Evolutionary conservation across 2,113 vertebrate genomes (phyloP), one percentile per base, ranked within the genome.

Genomic region (Campylorhamphus procurvoides): DNA sequence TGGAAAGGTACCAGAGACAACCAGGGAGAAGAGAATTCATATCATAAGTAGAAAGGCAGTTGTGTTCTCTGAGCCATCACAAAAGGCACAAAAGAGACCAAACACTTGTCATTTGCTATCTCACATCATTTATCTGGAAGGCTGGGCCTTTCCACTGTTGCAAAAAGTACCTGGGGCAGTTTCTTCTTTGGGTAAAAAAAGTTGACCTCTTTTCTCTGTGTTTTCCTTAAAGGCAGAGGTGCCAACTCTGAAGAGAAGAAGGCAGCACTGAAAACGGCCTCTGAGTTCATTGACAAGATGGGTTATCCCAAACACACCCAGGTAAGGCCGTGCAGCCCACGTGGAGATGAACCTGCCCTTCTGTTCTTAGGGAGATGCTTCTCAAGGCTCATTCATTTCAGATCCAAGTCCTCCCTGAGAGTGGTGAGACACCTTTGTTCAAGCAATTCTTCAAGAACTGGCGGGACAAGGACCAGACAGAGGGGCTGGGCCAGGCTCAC

Each of bases 361-460:
- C 23, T 56, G 18, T 78, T 72, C 42, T 46, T 18, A 18, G 22
- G n/a, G n/a, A 62, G 19, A 4, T 44, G 52, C 18, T 85, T 75
- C 66, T 72, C 59, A 87, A 49, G 8, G 35, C 18, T 59, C 58
- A 3, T 37, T 80, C 40, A 2, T 93, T 94, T 59, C 96, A 98
- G 98, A 42, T 99, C 79, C 98, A 99, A 91, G 97, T 99, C 73
- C 98, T 99, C 64, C 99, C 99, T 0, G 99, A 99, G 96, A 98
- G 97, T 4, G 99, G 99, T 0, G 99, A 99, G 98, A 99, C 99
- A 2, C 99, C 99, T 1, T 97, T 99, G 79, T 99, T 99, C 97
- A 99, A 99, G 96, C 99, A 99, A 92, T 99, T 99, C 98, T 99
- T 99, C 98, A 99, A 99, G 97, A 99, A 99, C 98, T 99, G 99